Base-by-base conservation (phyloP, 2,797 vertebrate species). In the Picus viridis region DNA sequence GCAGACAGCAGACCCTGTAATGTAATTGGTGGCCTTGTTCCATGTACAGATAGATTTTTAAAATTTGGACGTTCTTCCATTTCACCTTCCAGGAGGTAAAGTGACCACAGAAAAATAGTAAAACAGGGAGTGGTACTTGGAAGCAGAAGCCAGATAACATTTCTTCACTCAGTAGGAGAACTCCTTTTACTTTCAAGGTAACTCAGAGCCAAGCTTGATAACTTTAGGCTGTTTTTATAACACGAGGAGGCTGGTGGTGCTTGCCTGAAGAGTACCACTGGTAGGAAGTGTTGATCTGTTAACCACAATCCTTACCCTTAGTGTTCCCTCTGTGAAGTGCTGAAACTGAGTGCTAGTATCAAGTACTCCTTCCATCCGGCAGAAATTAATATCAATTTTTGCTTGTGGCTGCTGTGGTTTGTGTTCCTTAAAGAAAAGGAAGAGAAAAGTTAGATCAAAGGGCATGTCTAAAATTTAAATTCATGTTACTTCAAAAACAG, bases 161-260 rank as follows among this genome's bases (percentile, higher is more conserved):
- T 94, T 74, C 79, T 74, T 89, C 2, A 8, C 36, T 76, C 3
- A 0, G n/a, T 86, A 68, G 57, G 62, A 83, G 83, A 86, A 73
- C 29, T 71, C 45, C 32, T 73, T 89, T 77, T 68, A 22, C 54
- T 91, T 86, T 86, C 57, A 79, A 92, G 64, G 85, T 95, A 91
- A 86, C 0, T 1, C 36, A 81, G 34, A 83, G 53, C 30, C 36
- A 56, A 68, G 7, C 36, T 47, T 64, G 63, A 73, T 75, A 68
- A 84, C 89, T 89, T 78, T 76, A 76, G 32, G 43, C 29, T 30
- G 57, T 88, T 89, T 92, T 51, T 81, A 20, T 17, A 84, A 64
- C 32, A 34, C 1, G 2, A 68, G n/a, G 32, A 91, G 43, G 16
- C 34, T 76, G 73, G 45, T 1, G 3, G 51, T 61, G n/a, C 36